phyloP scores from a whole-genome alignment of 1,140 invertebrate species.

The Drosophila sp. region DNA sequence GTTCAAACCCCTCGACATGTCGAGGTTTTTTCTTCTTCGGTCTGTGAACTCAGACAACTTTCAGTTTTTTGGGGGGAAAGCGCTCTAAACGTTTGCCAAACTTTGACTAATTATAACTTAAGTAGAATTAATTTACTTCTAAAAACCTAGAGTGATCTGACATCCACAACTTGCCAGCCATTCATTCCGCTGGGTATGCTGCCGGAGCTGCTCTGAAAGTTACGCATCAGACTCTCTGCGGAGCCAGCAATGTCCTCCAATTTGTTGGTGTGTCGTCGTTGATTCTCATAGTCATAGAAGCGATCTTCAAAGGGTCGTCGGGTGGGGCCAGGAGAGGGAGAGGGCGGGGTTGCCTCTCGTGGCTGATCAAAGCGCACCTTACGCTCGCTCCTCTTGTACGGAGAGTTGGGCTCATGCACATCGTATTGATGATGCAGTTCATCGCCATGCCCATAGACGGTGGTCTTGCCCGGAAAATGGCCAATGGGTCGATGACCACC shows the following conservation, averaged over 20 bases:
- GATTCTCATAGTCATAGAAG: constrained; percentile 80
- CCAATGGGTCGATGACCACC: constrained; percentile 51
- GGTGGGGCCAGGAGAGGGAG: neutral
- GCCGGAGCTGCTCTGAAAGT: constrained; percentile 39
- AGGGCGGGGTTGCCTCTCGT: constrained; percentile 18
- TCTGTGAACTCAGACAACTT: constrained; percentile 67
- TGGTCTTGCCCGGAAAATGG: constrained; percentile 62
- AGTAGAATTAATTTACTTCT: constrained; percentile 25
- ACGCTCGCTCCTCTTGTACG: constrained; percentile 72
- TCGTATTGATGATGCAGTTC: constrained; percentile 72
- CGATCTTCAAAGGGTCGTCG: constrained; percentile 56
- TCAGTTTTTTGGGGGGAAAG: constrained; percentile 59
- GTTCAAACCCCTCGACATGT: constrained; percentile 7
- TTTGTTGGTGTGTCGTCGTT: constrained; percentile 45
- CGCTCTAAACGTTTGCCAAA: constrained; percentile 25
- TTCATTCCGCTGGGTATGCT: constrained; percentile 34
- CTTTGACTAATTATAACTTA: constrained; percentile 26
- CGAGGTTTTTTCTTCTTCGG: neutral
- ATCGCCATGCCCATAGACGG: constrained; percentile 53
- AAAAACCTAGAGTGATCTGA: constrained; percentile 52
- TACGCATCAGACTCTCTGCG: constrained; percentile 49
- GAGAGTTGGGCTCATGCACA: constrained; percentile 55
- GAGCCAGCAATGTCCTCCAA: constrained; percentile 38
- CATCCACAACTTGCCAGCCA: constrained; percentile 76
- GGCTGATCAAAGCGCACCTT: constrained; percentile 73